Conservation (phyloP, 2,113 vertebrate species). For the Solea senegalensis region DNA sequence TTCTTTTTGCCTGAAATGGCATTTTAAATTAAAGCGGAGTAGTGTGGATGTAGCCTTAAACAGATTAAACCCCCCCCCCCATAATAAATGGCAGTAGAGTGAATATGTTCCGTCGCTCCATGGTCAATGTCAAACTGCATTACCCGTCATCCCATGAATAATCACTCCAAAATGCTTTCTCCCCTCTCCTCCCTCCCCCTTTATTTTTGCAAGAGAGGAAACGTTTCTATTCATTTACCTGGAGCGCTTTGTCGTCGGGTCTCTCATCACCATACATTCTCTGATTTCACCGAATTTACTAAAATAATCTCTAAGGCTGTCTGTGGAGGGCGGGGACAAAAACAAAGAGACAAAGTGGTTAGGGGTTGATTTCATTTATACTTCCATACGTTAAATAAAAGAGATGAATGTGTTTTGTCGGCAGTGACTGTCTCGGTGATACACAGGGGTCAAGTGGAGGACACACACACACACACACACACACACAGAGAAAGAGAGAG, state of each 20-base stretch:
- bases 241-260: slow-evolving; percentile 98
- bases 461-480: slow-evolving; percentile 1
- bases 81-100: neutral
- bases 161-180: neutral
- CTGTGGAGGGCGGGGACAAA: slow-evolving; percentile 74
- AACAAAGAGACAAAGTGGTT: neutral
- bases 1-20: too few species aligned
- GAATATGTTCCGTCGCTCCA: neutral
- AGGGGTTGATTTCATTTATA: neutral
- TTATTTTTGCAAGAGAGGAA: neutral
- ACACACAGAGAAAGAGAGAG: neutral
- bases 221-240: slow-evolving; percentile 86
- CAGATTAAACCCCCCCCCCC: neutral
- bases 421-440: slow-evolving; percentile 1
- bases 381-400: neutral
- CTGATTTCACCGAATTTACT: slow-evolving; percentile 99
- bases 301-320: slow-evolving; percentile 99
- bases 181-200: neutral
- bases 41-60: neutral
- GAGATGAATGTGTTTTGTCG: neutral
- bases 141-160: neutral
- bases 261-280: slow-evolving; percentile 99
- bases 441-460: slow-evolving; percentile 9
- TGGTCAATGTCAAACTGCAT: slow-evolving; percentile 7
- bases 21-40: too few species aligned